phyloP scores from a whole-genome alignment of 2,888 invertebrate species.

The Melangyna quadrimaculata region DNA sequence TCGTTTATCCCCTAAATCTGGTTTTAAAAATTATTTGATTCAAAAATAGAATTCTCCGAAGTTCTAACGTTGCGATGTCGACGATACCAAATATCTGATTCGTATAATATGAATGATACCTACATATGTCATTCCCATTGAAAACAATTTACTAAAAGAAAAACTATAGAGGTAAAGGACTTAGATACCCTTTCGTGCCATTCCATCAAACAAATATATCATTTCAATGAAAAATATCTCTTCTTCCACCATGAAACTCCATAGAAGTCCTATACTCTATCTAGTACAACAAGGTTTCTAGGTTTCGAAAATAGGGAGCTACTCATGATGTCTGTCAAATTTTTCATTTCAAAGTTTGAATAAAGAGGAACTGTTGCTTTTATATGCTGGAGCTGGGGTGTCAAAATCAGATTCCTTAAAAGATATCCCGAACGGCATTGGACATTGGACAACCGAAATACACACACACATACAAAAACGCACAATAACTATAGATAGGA shows the following conservation, averaged over 20 bases:
- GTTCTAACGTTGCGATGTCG: neutral
- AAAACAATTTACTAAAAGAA: constrained; percentile 35
- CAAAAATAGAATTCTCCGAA: neutral
- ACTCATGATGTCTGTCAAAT: constrained; percentile 30
- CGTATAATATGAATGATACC: constrained; percentile 51
- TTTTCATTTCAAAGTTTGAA: constrained; percentile 1
- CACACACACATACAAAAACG: neutral
- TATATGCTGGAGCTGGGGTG: constrained; percentile 17
- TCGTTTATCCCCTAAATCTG: neutral
- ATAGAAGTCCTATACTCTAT: neutral
- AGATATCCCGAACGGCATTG: constrained; percentile 40
- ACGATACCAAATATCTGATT: neutral
- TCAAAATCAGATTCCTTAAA: constrained; percentile 53
- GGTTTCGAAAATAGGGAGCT: neutral
- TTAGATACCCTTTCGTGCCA: constrained; percentile 40
- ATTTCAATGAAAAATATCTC: neutral
- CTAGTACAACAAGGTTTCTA: neutral
- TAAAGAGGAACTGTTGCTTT: constrained; percentile 41
- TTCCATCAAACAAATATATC: neutral
- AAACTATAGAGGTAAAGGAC: constrained; percentile 38
- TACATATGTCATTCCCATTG: constrained; percentile 2
- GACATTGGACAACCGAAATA: neutral
- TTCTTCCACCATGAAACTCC: neutral
- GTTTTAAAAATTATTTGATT: neutral
- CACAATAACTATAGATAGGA: neutral